Percentiles rank a stretch among this genome's conserved stretches.
Conservation (phyloP, 2,797 vertebrate genomes). For the Australoheros facetus region DNA sequence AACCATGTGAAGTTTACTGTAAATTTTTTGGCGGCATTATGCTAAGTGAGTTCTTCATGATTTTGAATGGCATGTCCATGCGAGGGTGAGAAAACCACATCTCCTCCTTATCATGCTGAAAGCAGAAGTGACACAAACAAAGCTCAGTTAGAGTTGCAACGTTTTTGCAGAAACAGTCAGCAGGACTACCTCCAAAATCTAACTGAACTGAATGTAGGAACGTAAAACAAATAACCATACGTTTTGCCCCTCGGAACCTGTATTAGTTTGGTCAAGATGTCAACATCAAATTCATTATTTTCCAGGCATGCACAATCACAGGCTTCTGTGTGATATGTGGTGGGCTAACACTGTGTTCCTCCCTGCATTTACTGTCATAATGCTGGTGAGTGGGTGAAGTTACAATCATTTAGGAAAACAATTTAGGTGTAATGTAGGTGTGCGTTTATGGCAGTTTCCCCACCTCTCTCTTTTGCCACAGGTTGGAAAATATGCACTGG, state of each 20-base stretch:
- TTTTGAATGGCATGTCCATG: not conserved
- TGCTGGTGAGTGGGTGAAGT: conserved; percentile 32
- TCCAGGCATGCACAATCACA: conserved; percentile 60
- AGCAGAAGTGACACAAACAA: conserved; percentile 15
- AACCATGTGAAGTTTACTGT: not conserved
- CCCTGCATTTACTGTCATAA: conserved; percentile 18
- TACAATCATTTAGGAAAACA: conserved; percentile 12
- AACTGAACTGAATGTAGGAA: conserved; percentile 17
- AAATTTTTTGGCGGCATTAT: not conserved
- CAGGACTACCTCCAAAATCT: not conserved
- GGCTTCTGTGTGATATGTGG: conserved; percentile 38
- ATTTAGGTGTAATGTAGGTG: no score
- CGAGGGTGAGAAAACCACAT: not conserved
- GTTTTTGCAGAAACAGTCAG: conserved; percentile 41
- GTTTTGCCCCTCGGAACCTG: conserved; percentile 45
- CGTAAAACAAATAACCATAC: conserved; percentile 39
- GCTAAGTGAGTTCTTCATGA: not conserved
- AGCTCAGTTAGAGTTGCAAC: not conserved
- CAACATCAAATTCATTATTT: conserved; percentile 74
- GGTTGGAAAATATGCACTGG: conserved; percentile 76
- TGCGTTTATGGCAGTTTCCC: conserved; percentile 37
- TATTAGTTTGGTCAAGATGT: conserved; percentile 51
- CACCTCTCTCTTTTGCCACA: conserved; percentile 80
- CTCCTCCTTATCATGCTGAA: not conserved
- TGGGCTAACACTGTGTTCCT: conserved; percentile 16